Evolutionary conservation across 2,797 vertebrate genomes (phyloP).

Genomic region (Catharus ustulatus): DNA sequence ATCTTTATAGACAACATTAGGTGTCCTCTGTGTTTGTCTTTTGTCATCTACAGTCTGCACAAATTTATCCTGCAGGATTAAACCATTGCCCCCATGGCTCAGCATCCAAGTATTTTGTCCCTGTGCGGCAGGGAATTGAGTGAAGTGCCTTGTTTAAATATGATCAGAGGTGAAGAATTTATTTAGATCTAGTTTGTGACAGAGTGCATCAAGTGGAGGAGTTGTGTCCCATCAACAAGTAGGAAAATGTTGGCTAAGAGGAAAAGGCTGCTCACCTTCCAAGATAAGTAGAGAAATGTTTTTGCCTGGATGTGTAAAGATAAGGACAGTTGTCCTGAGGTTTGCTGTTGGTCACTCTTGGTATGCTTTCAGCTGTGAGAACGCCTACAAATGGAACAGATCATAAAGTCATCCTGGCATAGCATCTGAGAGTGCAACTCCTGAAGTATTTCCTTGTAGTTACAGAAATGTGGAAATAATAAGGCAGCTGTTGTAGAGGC

Average conservation of each 20-base stretch:
- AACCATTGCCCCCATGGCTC: rapidly evolving
- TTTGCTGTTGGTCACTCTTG: background rate
- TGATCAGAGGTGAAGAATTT: background rate
- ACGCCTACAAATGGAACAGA: slow-evolving; percentile 43
- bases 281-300: background rate
- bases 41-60: background rate
- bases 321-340: background rate
- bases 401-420: slow-evolving; percentile 37
- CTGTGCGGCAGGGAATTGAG: background rate
- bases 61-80: background rate
- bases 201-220: background rate
- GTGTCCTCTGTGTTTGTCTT: background rate
- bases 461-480: slow-evolving; percentile 55
- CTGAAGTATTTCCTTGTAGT: slow-evolving; percentile 29
- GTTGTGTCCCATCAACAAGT: background rate
- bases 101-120: background rate
- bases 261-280: background rate
- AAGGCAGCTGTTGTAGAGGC: slow-evolving; percentile 41
- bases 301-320: background rate
- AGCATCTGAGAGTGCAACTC: slow-evolving; percentile 39
- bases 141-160: background rate
- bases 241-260: background rate
- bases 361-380: slow-evolving; percentile 44
- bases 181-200: background rate
- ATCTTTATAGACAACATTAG: background rate